Percentiles rank a stretch among this genome's conserved stretches.
Conservation (phyloP, 2,113 vertebrate species). For the Nipponia nippon region DNA sequence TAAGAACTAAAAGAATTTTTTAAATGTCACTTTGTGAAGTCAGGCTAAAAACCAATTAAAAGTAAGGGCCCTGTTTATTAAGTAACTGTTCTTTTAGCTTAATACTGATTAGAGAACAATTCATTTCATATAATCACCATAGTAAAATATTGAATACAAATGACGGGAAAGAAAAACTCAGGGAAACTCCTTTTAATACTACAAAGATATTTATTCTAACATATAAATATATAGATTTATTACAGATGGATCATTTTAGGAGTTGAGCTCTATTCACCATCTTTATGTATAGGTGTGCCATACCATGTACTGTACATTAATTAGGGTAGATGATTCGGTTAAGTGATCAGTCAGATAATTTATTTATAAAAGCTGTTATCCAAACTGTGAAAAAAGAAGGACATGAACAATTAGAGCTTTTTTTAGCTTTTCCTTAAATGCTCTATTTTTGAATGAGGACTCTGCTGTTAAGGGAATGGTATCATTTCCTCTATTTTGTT, state of each 20-base stretch:
- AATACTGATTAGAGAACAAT: background rate
- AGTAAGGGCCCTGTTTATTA: background rate
- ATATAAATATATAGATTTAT: background rate
- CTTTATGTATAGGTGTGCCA: background rate
- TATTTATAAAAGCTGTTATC: constrained; percentile 13
- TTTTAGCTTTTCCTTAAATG: background rate
- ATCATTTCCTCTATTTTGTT: background rate
- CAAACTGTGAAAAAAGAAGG: background rate
- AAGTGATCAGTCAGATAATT: constrained; percentile 15
- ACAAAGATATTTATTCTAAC: background rate
- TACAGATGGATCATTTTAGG: background rate
- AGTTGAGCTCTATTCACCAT: background rate
- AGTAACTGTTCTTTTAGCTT: background rate
- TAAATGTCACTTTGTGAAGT: background rate
- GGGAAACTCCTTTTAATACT: background rate
- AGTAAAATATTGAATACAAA: background rate
- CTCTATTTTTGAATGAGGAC: background rate
- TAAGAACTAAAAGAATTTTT: background rate
- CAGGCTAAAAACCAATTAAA: background rate
- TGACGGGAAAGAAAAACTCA: background rate
- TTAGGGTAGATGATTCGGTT: background rate
- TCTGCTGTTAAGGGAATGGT: background rate
- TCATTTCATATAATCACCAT: background rate
- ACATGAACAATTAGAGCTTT: background rate
- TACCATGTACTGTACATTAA: background rate